Conservation (phyloP, 1,140 invertebrate species). For the Aphelenchoides fujianensis region DNA sequence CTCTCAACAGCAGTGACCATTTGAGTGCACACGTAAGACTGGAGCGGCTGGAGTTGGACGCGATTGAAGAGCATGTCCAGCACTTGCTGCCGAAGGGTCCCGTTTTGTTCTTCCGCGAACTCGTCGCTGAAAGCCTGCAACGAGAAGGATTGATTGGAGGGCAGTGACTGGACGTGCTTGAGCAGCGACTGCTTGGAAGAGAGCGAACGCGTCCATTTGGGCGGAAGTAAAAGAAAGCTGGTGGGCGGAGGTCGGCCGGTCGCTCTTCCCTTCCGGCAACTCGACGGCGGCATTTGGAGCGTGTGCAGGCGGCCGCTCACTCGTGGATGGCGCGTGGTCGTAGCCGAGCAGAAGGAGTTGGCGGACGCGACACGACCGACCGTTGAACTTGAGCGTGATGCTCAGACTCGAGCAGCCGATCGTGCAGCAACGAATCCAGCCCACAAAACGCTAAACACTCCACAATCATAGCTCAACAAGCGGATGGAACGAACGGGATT, state of each 20-base stretch:
- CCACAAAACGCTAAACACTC: conserved; percentile 13
- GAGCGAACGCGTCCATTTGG: conserved; percentile 55
- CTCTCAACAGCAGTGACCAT: conserved; percentile 57
- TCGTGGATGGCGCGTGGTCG: background rate
- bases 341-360: conserved; percentile 32
- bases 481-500: background rate
- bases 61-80: conserved; percentile 55
- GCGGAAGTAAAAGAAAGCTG: conserved; percentile 55
- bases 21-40: conserved; percentile 58
- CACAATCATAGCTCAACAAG: background rate
- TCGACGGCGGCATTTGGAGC: background rate
- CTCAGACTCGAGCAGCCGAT: background rate
- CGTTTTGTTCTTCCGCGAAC: conserved; percentile 55
- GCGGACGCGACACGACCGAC: conserved; percentile 33
- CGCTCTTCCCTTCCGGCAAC: conserved; percentile 42
- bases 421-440: conserved; percentile 15
- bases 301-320: conserved; percentile 7
- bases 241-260: conserved; percentile 62
- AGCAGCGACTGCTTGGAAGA: conserved; percentile 59
- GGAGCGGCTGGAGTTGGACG: conserved; percentile 58
- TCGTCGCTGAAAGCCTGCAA: conserved; percentile 54
- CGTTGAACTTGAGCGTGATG: conserved; percentile 20
- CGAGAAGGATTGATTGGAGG: background rate
- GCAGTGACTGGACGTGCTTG: conserved; percentile 32
- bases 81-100: conserved; percentile 53